Conservation (phyloP, 2,113 vertebrate species). For the Festucalex cinctus region DNA sequence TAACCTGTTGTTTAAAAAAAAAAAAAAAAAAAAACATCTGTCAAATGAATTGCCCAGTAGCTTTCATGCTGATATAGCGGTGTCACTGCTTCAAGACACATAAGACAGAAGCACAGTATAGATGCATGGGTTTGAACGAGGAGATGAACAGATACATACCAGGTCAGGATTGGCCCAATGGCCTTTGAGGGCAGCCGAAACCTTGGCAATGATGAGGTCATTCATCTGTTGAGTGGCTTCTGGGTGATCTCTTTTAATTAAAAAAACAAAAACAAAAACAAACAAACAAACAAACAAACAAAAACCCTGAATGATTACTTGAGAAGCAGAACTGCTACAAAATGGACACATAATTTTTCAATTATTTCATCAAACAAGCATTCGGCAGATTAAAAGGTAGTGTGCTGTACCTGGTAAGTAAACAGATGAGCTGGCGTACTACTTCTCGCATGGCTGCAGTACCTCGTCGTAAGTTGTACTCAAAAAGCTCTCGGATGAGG, state of each 20-base stretch:
- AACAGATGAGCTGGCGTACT: slow-evolving; percentile 94
- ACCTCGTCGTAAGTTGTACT: slow-evolving; percentile 91
- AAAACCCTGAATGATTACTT: background rate
- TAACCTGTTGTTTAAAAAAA: slow-evolving; percentile 89
- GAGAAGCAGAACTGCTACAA: background rate
- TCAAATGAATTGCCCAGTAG: background rate
- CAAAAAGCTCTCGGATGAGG: slow-evolving; percentile 94
- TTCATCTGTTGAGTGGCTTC: slow-evolving; percentile 99
- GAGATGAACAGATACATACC: slow-evolving; percentile 70
- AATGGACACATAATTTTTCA: background rate
- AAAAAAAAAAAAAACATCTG: background rate
- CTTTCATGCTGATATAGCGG: background rate
- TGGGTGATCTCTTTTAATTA: slow-evolving; percentile 87
- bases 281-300: slow-evolving; percentile 5
- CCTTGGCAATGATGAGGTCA: slow-evolving; percentile 93
- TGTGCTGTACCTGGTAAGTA: slow-evolving; percentile 87
- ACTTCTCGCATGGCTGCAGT: slow-evolving; percentile 91
- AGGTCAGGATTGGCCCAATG: slow-evolving; percentile 98
- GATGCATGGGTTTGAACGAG: background rate
- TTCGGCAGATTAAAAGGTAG: background rate
- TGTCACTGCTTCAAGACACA: background rate
- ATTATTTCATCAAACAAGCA: background rate
- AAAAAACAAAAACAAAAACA: background rate
- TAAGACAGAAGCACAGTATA: background rate
- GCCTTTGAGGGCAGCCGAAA: slow-evolving; percentile 93